Conservation (phyloP, 1,140 invertebrate genomes). For the Atta texana region DNA sequence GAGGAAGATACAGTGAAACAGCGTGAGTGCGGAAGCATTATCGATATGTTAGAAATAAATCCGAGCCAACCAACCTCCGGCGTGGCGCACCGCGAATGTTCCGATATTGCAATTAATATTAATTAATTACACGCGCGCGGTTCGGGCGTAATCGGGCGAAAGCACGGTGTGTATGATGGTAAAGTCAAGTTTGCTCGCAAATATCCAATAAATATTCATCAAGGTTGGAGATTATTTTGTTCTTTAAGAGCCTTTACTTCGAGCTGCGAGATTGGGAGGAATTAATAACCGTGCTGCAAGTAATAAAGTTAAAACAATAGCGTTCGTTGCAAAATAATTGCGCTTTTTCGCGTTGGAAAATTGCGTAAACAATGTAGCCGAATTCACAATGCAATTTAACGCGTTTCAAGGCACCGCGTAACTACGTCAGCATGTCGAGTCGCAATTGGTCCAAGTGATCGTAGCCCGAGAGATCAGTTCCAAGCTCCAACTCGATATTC, state of each 20-base stretch:
- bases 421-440: background rate
- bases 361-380: background rate
- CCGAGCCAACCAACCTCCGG: too few species aligned
- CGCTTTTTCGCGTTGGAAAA: background rate
- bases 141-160: background rate
- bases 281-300: background rate
- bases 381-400: conserved; percentile 30
- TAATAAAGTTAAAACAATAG: background rate
- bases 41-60: background rate
- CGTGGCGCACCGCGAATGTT: background rate
- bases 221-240: background rate
- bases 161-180: too few species aligned
- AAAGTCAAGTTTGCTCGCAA: background rate
- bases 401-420: conserved; percentile 4
- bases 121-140: background rate
- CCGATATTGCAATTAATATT: conserved; percentile 15
- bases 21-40: background rate
- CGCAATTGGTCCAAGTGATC: conserved; percentile 30
- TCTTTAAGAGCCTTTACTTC: background rate
- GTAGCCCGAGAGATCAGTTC: conserved; percentile 8
- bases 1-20: background rate
- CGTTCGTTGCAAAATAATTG: background rate
- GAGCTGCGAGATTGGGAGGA: background rate
- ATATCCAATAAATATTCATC: conserved; percentile 15
- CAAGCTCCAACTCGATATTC: conserved; percentile 43